Conservation (phyloP, 1,140 invertebrate genomes). For the Drosophila ironensis region DNA sequence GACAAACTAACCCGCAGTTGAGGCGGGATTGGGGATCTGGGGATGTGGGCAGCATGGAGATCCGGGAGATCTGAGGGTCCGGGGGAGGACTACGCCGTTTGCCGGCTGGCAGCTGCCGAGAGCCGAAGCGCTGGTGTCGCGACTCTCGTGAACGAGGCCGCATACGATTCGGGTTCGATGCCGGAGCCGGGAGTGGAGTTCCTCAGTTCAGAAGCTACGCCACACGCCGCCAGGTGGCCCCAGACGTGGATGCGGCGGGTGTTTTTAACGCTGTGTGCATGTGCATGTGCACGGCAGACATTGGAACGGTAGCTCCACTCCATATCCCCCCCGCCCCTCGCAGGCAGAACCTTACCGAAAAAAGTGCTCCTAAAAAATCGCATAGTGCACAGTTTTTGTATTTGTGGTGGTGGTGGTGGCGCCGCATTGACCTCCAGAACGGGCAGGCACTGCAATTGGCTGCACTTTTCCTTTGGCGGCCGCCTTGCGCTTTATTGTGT, state of each 20-base stretch:
- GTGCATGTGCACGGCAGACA: conserved; percentile 41
- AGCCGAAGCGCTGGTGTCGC: conserved; percentile 20
- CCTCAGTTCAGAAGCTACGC: conserved; percentile 70
- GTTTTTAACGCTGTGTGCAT: conserved; percentile 24
- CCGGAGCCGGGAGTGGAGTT: conserved; percentile 40
- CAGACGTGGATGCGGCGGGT: conserved; percentile 62
- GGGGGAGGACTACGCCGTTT: neutral
- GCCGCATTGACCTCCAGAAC: conserved; percentile 23
- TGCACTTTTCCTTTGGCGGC: conserved; percentile 60
- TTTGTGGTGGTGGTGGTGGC: conserved; percentile 9
- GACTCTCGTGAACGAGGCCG: conserved; percentile 29
- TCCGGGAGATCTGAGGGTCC: no score
- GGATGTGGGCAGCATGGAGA: no score
- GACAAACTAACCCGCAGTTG: conserved; percentile 24
- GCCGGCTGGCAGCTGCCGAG: conserved; percentile 14
- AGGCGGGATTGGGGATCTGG: neutral
- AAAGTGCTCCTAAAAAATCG: neutral
- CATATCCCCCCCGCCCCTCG: neutral
- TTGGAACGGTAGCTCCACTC: conserved; percentile 12
- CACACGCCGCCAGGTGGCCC: conserved; percentile 74
- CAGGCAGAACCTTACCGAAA: no score
- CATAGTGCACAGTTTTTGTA: conserved; percentile 32
- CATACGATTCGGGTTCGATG: no score
- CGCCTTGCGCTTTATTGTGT: conserved; percentile 72
- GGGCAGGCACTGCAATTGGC: conserved; percentile 43